These are phyloP conservation scores for Brachionus manjavacas DNA, from an alignment of 1,140 invertebrate species.

Conservation along the genomic window DNA sequence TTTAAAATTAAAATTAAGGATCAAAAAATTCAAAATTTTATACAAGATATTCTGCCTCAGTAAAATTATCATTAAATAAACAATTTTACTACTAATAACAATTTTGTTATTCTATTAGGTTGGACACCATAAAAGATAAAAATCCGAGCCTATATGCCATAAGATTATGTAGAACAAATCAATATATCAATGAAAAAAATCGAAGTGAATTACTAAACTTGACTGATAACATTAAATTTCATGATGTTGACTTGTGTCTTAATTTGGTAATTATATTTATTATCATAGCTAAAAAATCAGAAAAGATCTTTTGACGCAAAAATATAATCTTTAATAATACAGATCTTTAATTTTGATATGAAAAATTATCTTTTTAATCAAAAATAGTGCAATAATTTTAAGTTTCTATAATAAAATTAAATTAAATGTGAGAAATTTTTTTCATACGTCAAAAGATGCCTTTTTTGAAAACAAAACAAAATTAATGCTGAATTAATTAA, in stretches of 20 bases:
- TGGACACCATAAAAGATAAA: slow-evolving; percentile 35
- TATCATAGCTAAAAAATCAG: no score
- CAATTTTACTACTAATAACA: not conserved
- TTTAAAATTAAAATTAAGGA: slow-evolving; percentile 1
- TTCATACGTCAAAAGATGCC: no score
- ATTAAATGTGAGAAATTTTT: no score
- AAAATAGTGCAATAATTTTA: not conserved
- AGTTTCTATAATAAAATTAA: not conserved
- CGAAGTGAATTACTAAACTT: not conserved
- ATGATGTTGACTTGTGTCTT: slow-evolving; percentile 37
- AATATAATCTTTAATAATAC: no score
- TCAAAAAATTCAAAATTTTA: slow-evolving; percentile 36
- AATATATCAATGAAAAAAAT: slow-evolving; percentile 41
- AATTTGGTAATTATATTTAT: slow-evolving; percentile 16
- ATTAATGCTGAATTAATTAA: not conserved
- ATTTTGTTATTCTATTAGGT: not conserved
- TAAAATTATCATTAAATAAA: not conserved
- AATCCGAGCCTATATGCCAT: not conserved
- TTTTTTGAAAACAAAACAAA: no score
- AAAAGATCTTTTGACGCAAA: no score
- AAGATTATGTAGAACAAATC: not conserved
- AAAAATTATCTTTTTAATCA: not conserved
- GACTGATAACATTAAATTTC: not conserved
- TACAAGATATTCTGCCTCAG: slow-evolving; percentile 11
- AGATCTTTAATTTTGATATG: no score